phyloP scores from a whole-genome alignment of 1,140 invertebrate genomes.

The Drosophila ironensis region DNA sequence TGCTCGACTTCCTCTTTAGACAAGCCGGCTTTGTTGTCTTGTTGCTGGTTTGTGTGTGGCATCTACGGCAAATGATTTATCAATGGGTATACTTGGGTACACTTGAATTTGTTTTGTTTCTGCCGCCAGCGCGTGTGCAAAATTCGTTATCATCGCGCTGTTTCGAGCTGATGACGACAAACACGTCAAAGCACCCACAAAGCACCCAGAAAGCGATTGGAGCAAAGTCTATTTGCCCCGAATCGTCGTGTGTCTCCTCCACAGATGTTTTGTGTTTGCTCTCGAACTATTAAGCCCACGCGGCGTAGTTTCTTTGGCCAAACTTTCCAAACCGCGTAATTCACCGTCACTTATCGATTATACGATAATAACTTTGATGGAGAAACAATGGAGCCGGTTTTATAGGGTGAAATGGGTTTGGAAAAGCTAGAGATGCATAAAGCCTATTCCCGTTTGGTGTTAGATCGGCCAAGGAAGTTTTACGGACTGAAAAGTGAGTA shows the following conservation, averaged over 20 bases:
- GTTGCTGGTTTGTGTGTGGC: conserved; percentile 1
- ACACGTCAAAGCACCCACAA: too few species aligned
- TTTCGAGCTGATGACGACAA: conserved; percentile 51
- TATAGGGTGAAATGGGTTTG: neutral
- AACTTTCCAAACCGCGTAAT: conserved; percentile 50
- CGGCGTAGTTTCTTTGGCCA: conserved; percentile 31
- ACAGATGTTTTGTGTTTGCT: conserved; percentile 57
- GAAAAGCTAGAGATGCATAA: conserved; percentile 21
- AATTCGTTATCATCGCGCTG: conserved; percentile 47
- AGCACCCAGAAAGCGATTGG: conserved; percentile 3
- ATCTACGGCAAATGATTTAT: conserved; percentile 48
- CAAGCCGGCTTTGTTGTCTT: conserved; percentile 28
- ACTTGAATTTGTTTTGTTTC: neutral
- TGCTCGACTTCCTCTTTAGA: conserved; percentile 57
- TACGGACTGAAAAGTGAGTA: conserved; percentile 45
- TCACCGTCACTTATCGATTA: conserved; percentile 44
- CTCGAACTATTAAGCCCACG: conserved; percentile 22
- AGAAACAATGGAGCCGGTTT: neutral
- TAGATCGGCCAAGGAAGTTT: conserved; percentile 46
- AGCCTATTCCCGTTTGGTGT: conserved; percentile 54
- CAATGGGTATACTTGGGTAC: conserved; percentile 38
- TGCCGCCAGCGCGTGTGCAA: conserved; percentile 40
- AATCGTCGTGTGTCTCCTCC: conserved; percentile 32
- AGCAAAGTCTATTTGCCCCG: conserved; percentile 25
- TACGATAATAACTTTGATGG: conserved; percentile 32